These are phyloP conservation scores for Luidia sarsii DNA, from an alignment of 53 echinoderm and acorn worm genomes.

Conservation along the genomic window DNA sequence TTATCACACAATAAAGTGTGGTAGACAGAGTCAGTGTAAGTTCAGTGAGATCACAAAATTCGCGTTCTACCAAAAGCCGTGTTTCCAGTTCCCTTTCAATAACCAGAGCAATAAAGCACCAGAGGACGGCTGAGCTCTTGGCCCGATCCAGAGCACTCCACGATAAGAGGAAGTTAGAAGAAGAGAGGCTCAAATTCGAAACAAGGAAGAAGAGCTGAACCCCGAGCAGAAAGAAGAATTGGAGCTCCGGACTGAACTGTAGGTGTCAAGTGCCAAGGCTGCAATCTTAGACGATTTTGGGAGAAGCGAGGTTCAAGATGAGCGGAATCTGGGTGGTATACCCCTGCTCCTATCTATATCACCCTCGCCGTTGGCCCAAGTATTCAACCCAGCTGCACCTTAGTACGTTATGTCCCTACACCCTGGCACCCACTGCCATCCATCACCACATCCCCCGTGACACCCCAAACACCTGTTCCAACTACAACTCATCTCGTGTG, in stretches of 20 bases:
- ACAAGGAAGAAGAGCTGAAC: constrained; percentile 8
- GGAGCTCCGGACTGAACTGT: constrained; percentile 12
- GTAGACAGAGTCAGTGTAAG: not conserved
- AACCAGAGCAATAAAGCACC: constrained; percentile 23
- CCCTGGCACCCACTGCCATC: not conserved
- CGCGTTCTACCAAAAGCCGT: not conserved
- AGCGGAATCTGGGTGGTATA: not conserved
- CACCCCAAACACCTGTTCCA: not conserved
- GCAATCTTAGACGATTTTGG: constrained; percentile 31
- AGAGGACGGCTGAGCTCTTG: constrained; percentile 16
- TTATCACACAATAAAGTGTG: not conserved
- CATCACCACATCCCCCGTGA: not conserved
- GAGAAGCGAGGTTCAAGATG: constrained; percentile 21
- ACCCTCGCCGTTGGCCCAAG: not conserved
- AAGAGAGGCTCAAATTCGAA: constrained; percentile 23
- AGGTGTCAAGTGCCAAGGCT: constrained; percentile 16
- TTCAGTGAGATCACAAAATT: constrained; percentile 14
- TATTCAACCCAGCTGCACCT: constrained; percentile 9
- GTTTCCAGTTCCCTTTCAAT: constrained; percentile 26
- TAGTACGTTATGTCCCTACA: not conserved
- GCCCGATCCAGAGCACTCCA: constrained; percentile 18
- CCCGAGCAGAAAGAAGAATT: constrained; percentile 6
- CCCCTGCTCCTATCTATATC: not conserved
- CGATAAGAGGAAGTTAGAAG: constrained; percentile 18
- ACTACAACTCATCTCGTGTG: not conserved